Evolutionary conservation across 2,888 invertebrate genomes (phyloP), one percentile per base, ranked within the genome.

Genomic region (Eurois occulta): DNA sequence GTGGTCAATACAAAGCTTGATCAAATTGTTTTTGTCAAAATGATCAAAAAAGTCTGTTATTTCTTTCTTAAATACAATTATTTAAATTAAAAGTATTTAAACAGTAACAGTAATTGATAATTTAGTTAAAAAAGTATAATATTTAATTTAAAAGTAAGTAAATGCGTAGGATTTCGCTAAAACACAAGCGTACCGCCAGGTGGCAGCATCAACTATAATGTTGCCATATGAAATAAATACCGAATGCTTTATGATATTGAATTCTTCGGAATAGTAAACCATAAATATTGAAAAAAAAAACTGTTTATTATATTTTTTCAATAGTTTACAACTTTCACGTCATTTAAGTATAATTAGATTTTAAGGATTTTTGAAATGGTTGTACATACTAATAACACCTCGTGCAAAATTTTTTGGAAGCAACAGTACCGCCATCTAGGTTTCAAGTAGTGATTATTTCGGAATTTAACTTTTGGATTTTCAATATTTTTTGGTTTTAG

Each of bases 1-100:
- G 90, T 92, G 80, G 90, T 92, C 94, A 93, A 78, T 11, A 46
- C 24, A 71, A 64, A 13, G n/a, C 21, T 35, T 80, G 43, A 5
- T 16, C 0, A 35, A 0, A 8, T 5, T 16, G 1, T 70, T 41
- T 24, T 13, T 10, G 2, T n/a, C 58, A 35, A 68, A 48, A 32
- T 7, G 0, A 16, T 4, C 0, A 28, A 16, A 10, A 64, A 7
- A 2, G 4, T 28, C 0, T 0, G 0, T 18, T 11, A 0, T 32
- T 41, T 65, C 0, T 2, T 35, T 11, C 11, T 0, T 1, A 13
- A 38, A 7, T 0, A 8, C 1, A 24, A 24, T 21, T 0, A 16
- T 43, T 35, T 5, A 77, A 58, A 28, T 18, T 0, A 13, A 10
- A 6, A 38, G 2, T n/a, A 68, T 68, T 77, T 66, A 32, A 35